phyloP scores from a whole-genome alignment of 2,113 vertebrate genomes.

The Syngnathus floridae region DNA sequence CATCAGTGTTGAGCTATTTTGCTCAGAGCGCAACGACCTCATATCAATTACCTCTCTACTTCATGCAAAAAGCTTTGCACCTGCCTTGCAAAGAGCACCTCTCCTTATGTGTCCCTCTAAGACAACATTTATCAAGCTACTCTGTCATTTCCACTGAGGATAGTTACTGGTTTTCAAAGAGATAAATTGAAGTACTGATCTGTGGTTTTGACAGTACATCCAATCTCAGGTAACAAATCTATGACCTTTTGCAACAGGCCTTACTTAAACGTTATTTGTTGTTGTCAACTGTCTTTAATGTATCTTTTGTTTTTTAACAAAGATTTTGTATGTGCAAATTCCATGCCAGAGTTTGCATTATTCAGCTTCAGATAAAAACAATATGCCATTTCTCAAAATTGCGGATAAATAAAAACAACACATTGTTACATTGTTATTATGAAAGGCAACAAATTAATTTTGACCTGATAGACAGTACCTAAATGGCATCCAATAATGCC shows the following conservation, averaged over 20 bases:
- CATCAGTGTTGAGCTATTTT: conserved; percentile 34
- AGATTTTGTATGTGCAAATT: not conserved
- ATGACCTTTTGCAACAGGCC: conserved; percentile 8
- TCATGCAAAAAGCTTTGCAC: not conserved
- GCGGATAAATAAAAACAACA: not conserved
- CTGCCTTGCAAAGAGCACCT: conserved; percentile 9
- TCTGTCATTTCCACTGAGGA: conserved; percentile 29
- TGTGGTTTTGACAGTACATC: conserved; percentile 17
- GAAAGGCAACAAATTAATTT: not conserved
- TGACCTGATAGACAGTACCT: too few relatives aligned
- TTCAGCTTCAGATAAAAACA: not conserved
- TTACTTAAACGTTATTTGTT: conserved; percentile 10
- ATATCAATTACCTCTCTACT: conserved; percentile 15
- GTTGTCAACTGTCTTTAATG: conserved; percentile 16
- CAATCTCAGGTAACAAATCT: conserved; percentile 24
- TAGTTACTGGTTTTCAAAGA: conserved; percentile 43
- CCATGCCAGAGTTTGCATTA: not conserved
- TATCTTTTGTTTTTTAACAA: conserved; percentile 22
- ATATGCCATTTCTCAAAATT: not conserved
- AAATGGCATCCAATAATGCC: too few relatives aligned
- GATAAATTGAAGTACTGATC: conserved; percentile 29
- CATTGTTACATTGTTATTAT: not conserved
- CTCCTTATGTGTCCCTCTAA: conserved; percentile 21
- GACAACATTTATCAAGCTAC: conserved; percentile 40
- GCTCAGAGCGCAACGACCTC: conserved; percentile 27